Evolutionary conservation across 92 coral and sea anemone species (phyloP).

Genomic region (Palythoa caribaeorum): DNA sequence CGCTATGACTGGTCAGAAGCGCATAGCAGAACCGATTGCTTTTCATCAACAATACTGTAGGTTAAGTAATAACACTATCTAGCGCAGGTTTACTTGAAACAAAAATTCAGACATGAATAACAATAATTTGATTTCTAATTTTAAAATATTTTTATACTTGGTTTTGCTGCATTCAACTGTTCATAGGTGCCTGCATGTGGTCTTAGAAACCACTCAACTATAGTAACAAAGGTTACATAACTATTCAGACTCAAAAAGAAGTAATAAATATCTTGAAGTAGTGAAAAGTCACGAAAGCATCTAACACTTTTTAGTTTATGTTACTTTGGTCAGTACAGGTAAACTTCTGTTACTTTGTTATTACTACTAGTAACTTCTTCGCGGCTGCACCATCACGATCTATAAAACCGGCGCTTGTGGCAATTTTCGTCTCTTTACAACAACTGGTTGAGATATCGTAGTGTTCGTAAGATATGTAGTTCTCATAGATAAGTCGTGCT

Average conservation of each 20-base stretch:
- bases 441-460: background rate
- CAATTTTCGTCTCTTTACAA: constrained; percentile 2
- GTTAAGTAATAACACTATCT: no score
- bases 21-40: no score
- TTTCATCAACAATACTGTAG: no score
- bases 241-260: background rate
- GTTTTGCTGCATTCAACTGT: no score
- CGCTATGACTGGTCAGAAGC: no score
- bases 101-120: no score
- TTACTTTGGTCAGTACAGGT: background rate
- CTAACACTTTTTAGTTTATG: background rate
- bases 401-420: background rate
- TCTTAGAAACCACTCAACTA: no score
- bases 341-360: background rate
- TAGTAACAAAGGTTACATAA: background rate
- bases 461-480: background rate
- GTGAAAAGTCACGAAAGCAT: background rate
- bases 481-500: background rate
- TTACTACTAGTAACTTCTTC: background rate
- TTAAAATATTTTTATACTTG: no score
- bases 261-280: background rate
- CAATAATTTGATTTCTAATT: no score
- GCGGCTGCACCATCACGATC: background rate
- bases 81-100: no score
- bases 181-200: no score